These are phyloP conservation scores for Drusus annulatus DNA, from an alignment of 1,140 invertebrate genomes.

Conservation along the genomic window DNA sequence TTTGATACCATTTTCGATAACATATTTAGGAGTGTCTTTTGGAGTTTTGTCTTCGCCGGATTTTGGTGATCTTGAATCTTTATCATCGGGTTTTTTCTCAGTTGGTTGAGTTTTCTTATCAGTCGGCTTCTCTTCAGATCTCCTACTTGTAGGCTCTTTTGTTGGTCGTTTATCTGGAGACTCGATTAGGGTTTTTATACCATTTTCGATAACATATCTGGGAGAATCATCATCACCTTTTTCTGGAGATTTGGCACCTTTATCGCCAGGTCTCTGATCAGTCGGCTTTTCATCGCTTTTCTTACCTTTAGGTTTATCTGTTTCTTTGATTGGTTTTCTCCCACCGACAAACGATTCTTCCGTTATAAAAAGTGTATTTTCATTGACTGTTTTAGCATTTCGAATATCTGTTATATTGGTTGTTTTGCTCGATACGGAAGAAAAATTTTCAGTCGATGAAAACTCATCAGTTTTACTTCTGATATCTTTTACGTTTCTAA, in stretches of 20 bases:
- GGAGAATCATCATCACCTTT: conserved; percentile 26
- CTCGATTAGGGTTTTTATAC: conserved; percentile 35
- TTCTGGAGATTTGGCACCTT: background rate
- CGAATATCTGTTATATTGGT: conserved; percentile 1
- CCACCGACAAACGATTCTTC: conserved; percentile 18
- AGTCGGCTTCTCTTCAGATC: background rate
- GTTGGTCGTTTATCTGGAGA: conserved; percentile 30
- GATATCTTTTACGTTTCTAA: background rate
- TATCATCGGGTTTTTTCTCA: background rate
- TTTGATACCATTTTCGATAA: conserved; percentile 48
- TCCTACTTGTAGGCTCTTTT: background rate
- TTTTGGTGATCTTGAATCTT: background rate
- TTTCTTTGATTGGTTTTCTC: background rate
- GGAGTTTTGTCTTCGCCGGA: background rate
- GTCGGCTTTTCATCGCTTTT: conserved; percentile 14
- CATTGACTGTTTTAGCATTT: background rate
- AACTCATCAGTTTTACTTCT: background rate
- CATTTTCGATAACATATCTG: conserved; percentile 47
- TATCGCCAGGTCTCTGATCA: conserved; percentile 18
- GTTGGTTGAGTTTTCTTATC: conserved; percentile 3
- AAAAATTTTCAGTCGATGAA: background rate
- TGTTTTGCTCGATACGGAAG: conserved; percentile 2
- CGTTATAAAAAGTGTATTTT: conserved; percentile 10
- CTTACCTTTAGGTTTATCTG: background rate
- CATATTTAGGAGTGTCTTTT: conserved; percentile 6